phyloP scores from a whole-genome alignment of 1,140 invertebrate genomes.

The Anastrepha ludens region DNA sequence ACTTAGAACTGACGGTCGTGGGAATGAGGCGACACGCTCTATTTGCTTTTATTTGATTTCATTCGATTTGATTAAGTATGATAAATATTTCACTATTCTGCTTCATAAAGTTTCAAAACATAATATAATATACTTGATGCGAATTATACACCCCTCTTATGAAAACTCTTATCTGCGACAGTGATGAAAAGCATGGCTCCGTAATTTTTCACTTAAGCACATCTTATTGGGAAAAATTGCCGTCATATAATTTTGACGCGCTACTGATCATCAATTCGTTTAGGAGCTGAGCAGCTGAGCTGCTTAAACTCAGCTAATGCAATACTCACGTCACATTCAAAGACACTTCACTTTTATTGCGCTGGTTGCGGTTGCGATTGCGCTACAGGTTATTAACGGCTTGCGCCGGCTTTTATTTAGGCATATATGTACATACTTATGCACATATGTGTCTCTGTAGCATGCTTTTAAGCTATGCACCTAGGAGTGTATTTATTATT shows the following conservation, averaged over 20 bases:
- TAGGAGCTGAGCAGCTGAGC: not conserved
- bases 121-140: too few species aligned
- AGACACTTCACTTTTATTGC: not conserved
- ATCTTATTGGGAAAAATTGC: not conserved
- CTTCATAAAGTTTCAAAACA: too few species aligned
- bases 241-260: not conserved
- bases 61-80: too few species aligned
- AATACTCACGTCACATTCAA: not conserved
- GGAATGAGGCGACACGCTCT: not conserved
- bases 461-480: too few species aligned
- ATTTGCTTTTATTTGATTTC: too few species aligned
- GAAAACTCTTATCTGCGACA: too few species aligned
- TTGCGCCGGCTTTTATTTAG: not conserved
- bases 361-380: not conserved
- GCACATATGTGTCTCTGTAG: too few species aligned
- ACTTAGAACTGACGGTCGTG: not conserved
- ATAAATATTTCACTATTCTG: too few species aligned
- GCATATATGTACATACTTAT: not conserved
- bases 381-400: not conserved
- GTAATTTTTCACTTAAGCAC: not conserved
- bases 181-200: not conserved
- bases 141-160: too few species aligned
- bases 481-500: too few species aligned
- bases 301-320: not conserved
- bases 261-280: conserved; percentile 5